Conservation (phyloP, 2,888 invertebrate species). For the Allacma fusca region DNA sequence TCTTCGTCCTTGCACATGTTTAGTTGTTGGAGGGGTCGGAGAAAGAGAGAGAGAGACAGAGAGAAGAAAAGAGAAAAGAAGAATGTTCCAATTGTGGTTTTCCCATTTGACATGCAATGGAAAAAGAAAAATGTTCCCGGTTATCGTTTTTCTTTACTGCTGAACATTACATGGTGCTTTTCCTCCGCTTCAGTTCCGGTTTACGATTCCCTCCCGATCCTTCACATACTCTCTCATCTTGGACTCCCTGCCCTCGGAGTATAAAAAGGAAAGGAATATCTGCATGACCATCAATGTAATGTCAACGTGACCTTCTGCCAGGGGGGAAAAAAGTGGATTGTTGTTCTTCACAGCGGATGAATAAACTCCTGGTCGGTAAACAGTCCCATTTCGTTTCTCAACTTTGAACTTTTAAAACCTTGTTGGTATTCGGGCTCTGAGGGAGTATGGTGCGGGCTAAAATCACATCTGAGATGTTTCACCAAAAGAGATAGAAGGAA, state of each 20-base stretch:
- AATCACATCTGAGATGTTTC: too few species aligned
- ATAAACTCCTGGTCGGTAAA: too few species aligned
- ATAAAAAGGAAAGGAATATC: constrained; percentile 1
- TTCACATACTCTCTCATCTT: neutral
- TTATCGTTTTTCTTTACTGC: constrained; percentile 35
- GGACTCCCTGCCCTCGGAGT: neutral
- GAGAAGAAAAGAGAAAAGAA: neutral
- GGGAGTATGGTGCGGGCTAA: too few species aligned
- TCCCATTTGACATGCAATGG: constrained; percentile 26
- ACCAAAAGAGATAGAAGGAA: too few species aligned
- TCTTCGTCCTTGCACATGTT: neutral
- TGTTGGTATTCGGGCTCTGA: too few species aligned
- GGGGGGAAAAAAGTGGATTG: neutral
- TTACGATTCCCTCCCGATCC: constrained; percentile 16
- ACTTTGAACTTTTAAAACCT: too few species aligned
- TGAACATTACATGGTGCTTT: constrained; percentile 21
- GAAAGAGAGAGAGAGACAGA: neutral
- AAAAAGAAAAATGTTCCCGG: constrained; percentile 27
- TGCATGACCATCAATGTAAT: constrained; percentile 32
- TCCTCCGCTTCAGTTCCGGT: constrained; percentile 27
- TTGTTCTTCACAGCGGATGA: too few species aligned
- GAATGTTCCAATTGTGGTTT: constrained; percentile 18
- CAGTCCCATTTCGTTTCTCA: too few species aligned
- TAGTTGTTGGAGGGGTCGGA: neutral
- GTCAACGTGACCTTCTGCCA: constrained; percentile 24